phyloP scores from a whole-genome alignment of 1,140 invertebrate genomes.

The Drosophila athabasca region DNA sequence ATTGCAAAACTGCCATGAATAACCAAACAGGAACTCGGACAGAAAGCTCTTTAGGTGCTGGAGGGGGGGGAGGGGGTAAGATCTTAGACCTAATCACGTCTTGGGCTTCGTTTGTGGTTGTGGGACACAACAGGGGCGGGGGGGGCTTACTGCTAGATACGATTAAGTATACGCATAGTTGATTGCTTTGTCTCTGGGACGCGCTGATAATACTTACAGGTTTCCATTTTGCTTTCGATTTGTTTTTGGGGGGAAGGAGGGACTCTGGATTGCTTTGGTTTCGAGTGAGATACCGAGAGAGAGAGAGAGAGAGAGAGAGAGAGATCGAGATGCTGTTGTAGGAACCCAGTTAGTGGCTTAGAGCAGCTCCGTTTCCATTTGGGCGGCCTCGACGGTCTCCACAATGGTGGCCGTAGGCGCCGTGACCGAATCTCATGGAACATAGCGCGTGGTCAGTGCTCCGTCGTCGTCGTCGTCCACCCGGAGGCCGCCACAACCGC shows the following conservation, averaged over 20 bases:
- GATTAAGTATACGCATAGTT: slow-evolving; percentile 72
- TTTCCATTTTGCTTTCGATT: slow-evolving; percentile 26
- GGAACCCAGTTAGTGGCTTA: slow-evolving; percentile 64
- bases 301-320: not conserved
- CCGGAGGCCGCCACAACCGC: slow-evolving; percentile 46
- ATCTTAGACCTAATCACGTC: slow-evolving; percentile 80
- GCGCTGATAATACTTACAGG: slow-evolving; percentile 72
- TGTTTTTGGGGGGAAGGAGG: not conserved
- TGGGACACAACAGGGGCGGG: slow-evolving; percentile 4
- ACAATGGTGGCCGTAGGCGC: slow-evolving; percentile 75
- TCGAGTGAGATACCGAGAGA: slow-evolving; percentile 1
- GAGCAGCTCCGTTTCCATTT: slow-evolving; percentile 76
- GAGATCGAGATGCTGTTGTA: slow-evolving; percentile 32
- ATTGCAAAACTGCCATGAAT: slow-evolving; percentile 45
- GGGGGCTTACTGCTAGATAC: slow-evolving; percentile 41
- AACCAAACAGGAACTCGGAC: slow-evolving; percentile 60
- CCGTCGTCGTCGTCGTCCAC: slow-evolving; percentile 73
- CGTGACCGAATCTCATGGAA: slow-evolving; percentile 82
- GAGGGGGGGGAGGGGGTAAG: slow-evolving; percentile 28
- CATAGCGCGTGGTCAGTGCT: slow-evolving; percentile 70
- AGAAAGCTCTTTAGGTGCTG: slow-evolving; percentile 64
- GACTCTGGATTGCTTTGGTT: slow-evolving; percentile 30
- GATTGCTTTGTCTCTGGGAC: slow-evolving; percentile 59
- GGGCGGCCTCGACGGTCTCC: slow-evolving; percentile 72
- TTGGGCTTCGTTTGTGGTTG: slow-evolving; percentile 31